Evolutionary conservation across 2,113 vertebrate species (phyloP).

Genomic region (Lepisosteus oculatus): DNA sequence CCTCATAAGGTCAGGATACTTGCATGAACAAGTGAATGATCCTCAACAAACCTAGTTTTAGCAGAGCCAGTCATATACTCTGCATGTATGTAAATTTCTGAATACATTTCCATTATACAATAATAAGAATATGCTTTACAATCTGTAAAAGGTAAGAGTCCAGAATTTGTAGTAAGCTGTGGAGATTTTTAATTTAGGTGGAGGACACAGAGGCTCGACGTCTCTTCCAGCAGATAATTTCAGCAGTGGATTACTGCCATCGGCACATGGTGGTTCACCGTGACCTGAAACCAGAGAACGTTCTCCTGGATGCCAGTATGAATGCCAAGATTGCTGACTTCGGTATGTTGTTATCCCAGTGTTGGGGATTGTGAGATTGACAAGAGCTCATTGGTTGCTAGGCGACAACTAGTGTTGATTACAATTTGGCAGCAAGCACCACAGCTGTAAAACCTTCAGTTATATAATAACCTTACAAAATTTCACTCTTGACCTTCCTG

Average conservation of each 20-base stretch:
- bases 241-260: conserved; percentile 96
- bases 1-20: no score
- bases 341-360: conserved; percentile 64
- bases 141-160: no score
- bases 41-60: no score
- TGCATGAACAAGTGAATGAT: no score
- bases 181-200: conserved; percentile 61
- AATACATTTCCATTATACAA: no score
- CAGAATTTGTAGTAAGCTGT: no score
- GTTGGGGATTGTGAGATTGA: conserved; percentile 17
- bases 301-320: conserved; percentile 90
- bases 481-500: conserved; percentile 34
- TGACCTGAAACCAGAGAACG: conserved; percentile 97
- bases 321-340: conserved; percentile 98
- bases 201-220: conserved; percentile 89
- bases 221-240: conserved; percentile 98
- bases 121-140: no score
- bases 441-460: no score
- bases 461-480: no score
- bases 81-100: no score
- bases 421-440: conserved; percentile 44
- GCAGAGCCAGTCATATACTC: no score
- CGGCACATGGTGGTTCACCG: conserved; percentile 98
- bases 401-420: conserved; percentile 52
- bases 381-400: conserved; percentile 33